Evolutionary conservation across 2,797 vertebrate genomes (phyloP).

Genomic region (Vespertilio murinus): DNA sequence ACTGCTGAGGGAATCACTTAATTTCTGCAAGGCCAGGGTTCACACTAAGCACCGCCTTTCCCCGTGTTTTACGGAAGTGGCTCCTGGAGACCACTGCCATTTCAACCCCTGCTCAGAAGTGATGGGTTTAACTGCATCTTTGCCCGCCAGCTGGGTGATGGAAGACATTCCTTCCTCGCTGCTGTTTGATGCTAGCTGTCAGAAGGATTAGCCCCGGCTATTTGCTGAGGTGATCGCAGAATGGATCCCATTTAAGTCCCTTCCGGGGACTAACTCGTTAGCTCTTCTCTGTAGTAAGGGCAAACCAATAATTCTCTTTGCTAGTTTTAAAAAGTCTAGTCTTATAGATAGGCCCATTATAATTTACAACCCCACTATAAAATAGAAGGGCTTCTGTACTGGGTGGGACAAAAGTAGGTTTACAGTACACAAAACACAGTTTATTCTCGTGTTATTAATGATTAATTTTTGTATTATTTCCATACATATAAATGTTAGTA

Average conservation of each 20-base stretch:
- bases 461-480: not conserved
- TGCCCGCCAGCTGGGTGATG: not conserved
- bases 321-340: slow-evolving; percentile 7
- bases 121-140: not conserved
- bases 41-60: not conserved
- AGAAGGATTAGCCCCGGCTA: not conserved
- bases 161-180: not conserved
- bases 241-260: not conserved
- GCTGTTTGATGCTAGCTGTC: not conserved
- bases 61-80: not conserved
- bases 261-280: not conserved
- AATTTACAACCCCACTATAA: not conserved
- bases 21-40: slow-evolving; percentile 57
- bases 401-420: not conserved
- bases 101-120: not conserved
- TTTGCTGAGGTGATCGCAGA: not conserved
- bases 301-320: not conserved
- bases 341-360: not conserved
- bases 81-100: slow-evolving; percentile 36
- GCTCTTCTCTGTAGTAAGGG: not conserved
- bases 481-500: not conserved
- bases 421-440: not conserved
- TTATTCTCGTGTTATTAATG: not conserved
- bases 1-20: slow-evolving; percentile 45
- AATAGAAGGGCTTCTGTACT: not conserved